Evolutionary conservation across 1,140 invertebrate species (phyloP), one percentile per base, ranked within the genome.

Genomic region (Thrips palmi): DNA sequence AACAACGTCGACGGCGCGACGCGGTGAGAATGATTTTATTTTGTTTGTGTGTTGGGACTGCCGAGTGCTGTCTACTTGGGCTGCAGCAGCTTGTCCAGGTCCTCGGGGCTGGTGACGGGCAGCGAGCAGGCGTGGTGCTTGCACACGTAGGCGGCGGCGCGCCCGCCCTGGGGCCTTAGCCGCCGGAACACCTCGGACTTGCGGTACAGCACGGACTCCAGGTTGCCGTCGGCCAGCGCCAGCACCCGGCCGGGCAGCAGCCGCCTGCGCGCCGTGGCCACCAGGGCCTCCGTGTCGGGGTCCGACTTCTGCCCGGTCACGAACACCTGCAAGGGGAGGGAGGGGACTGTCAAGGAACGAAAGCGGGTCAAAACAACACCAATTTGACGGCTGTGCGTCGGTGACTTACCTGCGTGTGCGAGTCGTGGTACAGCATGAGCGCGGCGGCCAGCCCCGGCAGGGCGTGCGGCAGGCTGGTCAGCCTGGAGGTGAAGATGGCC

Each of bases 391-490:
- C 11, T 18, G 29, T 20, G 2, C 27, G 35, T 33, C 14, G 20
- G 22, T 31, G 15, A 34, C 48, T 44, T 52, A 77, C 76, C 62
- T 77, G 73, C 6, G 70, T 74, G 7, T 68, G 67, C 11, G 70
- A 67, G 43, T 75, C 65, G 30, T 67, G 59, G 47, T 71, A 71
- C 39, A 78, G 58, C 49, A 86, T 64, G 12, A 86, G 59, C 1
- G 71, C 77, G 7, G 72, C 76, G 19, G 74, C 58, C 75, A 92
- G 77, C 56, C 85, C 74, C 0, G 87, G 83, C 20, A 88, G 51
- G 2, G 77, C 67, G 23, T 70, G 48, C 0, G 77, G 74, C 19
- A 71, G 57, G 37, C 63, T 54, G 17, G 52, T 60, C 21, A 77
- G 56, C 15, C 67, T 52, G 15, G 71, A 62, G 0, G 63, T 54